Evolutionary conservation across 2,113 vertebrate species (phyloP), one percentile per base, ranked within the genome.

Genomic region (Dicentrarchus labrax): DNA sequence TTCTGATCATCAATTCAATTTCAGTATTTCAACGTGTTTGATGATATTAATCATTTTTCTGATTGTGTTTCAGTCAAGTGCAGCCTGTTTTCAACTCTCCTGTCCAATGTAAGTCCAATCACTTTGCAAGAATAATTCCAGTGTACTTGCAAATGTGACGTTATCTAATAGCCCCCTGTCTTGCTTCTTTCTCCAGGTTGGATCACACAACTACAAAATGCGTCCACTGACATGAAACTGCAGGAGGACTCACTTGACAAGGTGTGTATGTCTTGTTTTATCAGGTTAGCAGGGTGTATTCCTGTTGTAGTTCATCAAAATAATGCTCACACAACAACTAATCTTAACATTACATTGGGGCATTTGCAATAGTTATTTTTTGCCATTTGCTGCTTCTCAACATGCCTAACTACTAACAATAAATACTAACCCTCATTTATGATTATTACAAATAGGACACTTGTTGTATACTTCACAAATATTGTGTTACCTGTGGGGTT

Each of bases 131-230:
- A 65, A 43, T 38, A 30, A 16, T 11, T 66, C 8, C 4, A 57
- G 50, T 43, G 19, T 6, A 17, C 45, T 54, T 62, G 6, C 15
- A 36, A 3, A 12, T 66, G 19, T 43, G 21, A 45, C 30, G 16
- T 6, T 24, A 4, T 70, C 10, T 69, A 15, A 64, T n/a, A 17
- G 0, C 19, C 2, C 43, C 6, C 15, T 30, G 0, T 36, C 7
- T 30, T 4, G 0, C 3, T 64, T 0, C 36, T 62, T 17, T 73
- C 47, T 85, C 2, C 45, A 95, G 91, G 68, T 50, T 95, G 93
- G 93, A 75, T 94, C 57, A 59, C 78, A 65, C 50, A 90, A 22
- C 70, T 95, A 9, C 78, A 93, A 73, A n/a, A 17, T 39, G n/a
- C 73, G 11, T 89, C 77, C 6, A n/a, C 10, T 6, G 89, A 91